Percentiles rank a stretch among this genome's conserved stretches.
phyloP scores from a whole-genome alignment of 2,888 invertebrate genomes.

The Noctuana brunneofusca region DNA sequence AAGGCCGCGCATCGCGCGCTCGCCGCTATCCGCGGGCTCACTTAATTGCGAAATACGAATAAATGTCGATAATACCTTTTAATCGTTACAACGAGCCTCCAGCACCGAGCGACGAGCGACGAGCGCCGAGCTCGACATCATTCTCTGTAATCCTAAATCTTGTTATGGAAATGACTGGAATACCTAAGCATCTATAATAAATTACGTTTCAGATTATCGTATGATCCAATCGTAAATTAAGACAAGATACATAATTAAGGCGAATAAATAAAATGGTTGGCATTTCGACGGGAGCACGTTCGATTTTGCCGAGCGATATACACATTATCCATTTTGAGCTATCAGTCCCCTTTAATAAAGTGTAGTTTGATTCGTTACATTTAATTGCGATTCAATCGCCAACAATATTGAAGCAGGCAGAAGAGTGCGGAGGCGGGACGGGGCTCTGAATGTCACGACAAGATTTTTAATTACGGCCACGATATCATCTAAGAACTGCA shows the following conservation, averaged over 20 bases:
- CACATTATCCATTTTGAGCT: conserved; percentile 73
- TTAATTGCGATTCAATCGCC: conserved; percentile 82
- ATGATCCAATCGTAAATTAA: conserved; percentile 84
- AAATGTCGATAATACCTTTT: conserved; percentile 76
- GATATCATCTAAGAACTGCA: conserved; percentile 80
- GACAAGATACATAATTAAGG: conserved; percentile 84
- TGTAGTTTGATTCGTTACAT: conserved; percentile 79
- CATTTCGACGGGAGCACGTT: conserved; percentile 82
- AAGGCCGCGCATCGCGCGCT: conserved; percentile 67
- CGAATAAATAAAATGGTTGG: conserved; percentile 83
- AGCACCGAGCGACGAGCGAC: conserved; percentile 53
- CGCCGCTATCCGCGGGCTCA: conserved; percentile 52
- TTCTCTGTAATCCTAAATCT: conserved; percentile 78
- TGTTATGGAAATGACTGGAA: conserved; percentile 78
- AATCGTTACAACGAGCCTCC: conserved; percentile 62
- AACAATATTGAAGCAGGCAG: conserved; percentile 78
- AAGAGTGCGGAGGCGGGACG: conserved; percentile 77
- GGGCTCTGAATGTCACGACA: conserved; percentile 82
- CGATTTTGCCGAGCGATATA: conserved; percentile 70
- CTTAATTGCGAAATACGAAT: conserved; percentile 79
- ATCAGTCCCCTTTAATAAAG: conserved; percentile 78
- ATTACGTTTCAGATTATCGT: conserved; percentile 81
- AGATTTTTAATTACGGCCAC: conserved; percentile 81
- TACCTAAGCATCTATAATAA: conserved; percentile 80
- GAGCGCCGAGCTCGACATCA: conserved; percentile 62